Evolutionary conservation across 92 coral and sea anemone species (phyloP).

Genomic region (Pocillopora meandrina): DNA sequence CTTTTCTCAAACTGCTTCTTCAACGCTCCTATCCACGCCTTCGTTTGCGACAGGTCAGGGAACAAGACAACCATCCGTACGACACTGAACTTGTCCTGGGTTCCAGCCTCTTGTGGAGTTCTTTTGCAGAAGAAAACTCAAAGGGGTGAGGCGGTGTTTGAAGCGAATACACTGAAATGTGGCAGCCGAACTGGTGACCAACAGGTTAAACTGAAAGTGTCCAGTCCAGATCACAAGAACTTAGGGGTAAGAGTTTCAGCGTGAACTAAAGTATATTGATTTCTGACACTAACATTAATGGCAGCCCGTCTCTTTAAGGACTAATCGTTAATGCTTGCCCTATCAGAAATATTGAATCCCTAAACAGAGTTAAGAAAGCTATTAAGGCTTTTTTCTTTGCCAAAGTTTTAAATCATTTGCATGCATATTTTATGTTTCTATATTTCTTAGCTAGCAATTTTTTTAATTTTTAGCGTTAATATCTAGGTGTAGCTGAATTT

Average conservation of each 20-base stretch:
- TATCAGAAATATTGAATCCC: no score
- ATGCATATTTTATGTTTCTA: no score
- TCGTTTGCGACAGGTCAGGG: constrained; percentile 76
- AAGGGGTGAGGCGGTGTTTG: constrained; percentile 71
- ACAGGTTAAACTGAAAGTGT: constrained; percentile 62
- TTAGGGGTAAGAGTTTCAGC: constrained; percentile 48
- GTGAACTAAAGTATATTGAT: background rate
- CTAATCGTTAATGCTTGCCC: no score
- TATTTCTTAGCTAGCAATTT: no score
- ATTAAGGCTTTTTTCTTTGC: no score
- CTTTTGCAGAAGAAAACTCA: constrained; percentile 49
- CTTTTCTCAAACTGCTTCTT: constrained; percentile 73
- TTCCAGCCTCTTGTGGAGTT: constrained; percentile 60
- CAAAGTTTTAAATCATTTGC: no score
- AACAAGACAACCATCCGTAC: constrained; percentile 83
- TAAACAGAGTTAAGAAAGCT: no score
- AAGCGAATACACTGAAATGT: constrained; percentile 58
- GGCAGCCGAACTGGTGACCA: constrained; percentile 65
- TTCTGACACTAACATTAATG: background rate
- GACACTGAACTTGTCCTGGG: constrained; percentile 69
- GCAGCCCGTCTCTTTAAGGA: no score
- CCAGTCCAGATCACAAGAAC: constrained; percentile 67
- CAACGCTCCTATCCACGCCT: constrained; percentile 57
- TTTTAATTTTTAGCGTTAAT: no score
- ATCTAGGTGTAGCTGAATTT: no score